Evolutionary conservation across 1,140 invertebrate species (phyloP), one percentile per base, ranked within the genome.

Genomic region (Nephotettix cincticeps): DNA sequence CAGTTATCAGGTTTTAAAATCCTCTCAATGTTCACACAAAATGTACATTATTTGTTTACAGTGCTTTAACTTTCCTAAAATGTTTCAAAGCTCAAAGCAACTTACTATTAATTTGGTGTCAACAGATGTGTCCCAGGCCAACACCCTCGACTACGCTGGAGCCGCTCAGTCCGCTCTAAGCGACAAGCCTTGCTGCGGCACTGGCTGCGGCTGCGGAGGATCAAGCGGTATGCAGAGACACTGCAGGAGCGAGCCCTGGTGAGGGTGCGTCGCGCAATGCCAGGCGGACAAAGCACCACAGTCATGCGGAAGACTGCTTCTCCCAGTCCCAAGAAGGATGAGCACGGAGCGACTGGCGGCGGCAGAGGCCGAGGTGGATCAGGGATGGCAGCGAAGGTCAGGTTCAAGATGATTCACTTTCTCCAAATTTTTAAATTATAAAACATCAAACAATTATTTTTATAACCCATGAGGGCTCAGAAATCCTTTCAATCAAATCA

Each of bases 141-240:
- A 79, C 93, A 95, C 82, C 93, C 93, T 0, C 83, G 91, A 14
- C 85, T 94, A 43, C 81, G 92, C 32, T 94, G 91, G 89, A 92
- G 89, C 75, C 84, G 91, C 13, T 78, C 77, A 23, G 71, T 79
- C 11, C 71, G 72, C 40, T 36, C 30, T n/a, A 69, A 58, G 58
- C 58, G 69, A 27, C 54, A 54, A 36, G 69, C 69, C 6, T 45
- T 40, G 28, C 43, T 70, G n/a, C 32, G 56, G 1, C 58, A 65
- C 14, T 61, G 61, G 29, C 29, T 65, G 25, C 36, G 67, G 11
- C 32, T 36, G 32, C 32, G 32, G 14, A 4, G 32, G 4, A 66
- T 21, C 30, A 14, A 36, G 30, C 19, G 32, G 30, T 19, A 13
- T 69, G n/a, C 25, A 58, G 29, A 47, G 54, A 23, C 47, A 63